Base-by-base conservation (phyloP, 2,797 vertebrate genomes). In the Sebastes reedi region DNA sequence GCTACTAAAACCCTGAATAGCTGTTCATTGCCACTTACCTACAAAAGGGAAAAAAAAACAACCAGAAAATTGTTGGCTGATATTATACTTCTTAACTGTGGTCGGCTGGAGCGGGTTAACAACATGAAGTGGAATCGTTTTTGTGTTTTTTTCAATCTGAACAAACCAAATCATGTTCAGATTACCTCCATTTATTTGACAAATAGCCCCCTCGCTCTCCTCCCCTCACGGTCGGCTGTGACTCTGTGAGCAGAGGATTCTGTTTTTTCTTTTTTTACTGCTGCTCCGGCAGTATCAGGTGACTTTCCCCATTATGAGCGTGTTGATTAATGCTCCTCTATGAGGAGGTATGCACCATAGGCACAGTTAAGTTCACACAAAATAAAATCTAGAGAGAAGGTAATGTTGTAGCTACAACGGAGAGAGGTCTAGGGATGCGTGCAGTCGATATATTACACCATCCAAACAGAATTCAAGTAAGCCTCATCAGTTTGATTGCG, bases 321-420 rank as follows among this genome's bases (percentile, higher is more conserved):
- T 86, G 90, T 89, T 93, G 92, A 95, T 94, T 92, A 93, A 94
- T 95, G 89, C 88, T 90, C 84, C 84, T 86, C 78, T 79, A 75
- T 88, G 83, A 90, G 82, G 82, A 90, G 84, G 85, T 83, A 83
- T 85, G 83, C 85, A 56, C 42, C 42, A 50, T 50, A 50, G 42
- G 42, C 42, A 18, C 42, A 50, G 42, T 50, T 50, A 50, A 50
- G 42, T 50, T 50, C 42, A 50, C 42, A 50, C 39, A 46, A 46
- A 46, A 42, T 42, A 46, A 46, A 16, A 18, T 46, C 39, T 18
- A 46, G 39, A 46, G 39, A 18, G 16, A 20, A 50, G 0, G 42
- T 50, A 50, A 50, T 18, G 42, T 50, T 18, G 42, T 50, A 50
- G 42, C 42, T 50, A 50, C 42, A 46, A 46, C 14, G 39, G 14